Evolutionary conservation across 2,113 vertebrate genomes (phyloP).

Genomic region (Prunella fulvescens): DNA sequence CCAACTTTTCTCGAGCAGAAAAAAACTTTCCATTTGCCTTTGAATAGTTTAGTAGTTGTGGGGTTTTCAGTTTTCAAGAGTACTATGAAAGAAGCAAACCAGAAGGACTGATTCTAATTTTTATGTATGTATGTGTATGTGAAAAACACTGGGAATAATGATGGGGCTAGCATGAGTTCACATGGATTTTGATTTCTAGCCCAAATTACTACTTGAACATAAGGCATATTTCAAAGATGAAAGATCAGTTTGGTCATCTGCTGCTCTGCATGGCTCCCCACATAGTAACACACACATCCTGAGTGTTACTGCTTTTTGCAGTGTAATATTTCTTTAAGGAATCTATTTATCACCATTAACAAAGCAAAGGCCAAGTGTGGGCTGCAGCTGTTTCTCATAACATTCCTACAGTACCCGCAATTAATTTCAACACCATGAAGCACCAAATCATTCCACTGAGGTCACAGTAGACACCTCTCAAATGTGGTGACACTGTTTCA

Average conservation of each 20-base stretch:
- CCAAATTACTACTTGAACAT: background rate
- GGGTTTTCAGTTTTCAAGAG: background rate
- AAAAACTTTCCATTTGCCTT: background rate
- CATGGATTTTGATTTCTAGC: background rate
- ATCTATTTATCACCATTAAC: background rate
- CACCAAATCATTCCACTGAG: constrained; percentile 34
- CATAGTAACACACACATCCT: background rate
- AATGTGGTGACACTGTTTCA: background rate
- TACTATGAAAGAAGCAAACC: background rate
- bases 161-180: background rate
- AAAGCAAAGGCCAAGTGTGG: constrained; percentile 45
- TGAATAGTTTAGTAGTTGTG: background rate
- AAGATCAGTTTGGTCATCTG: background rate
- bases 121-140: background rate
- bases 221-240: background rate
- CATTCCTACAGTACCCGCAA: constrained; percentile 24
- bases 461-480: background rate
- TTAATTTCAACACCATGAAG: background rate
- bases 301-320: background rate
- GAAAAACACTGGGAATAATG: background rate
- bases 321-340: constrained; percentile 7
- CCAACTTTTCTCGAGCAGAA: background rate
- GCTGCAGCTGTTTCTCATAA: constrained; percentile 33
- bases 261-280: background rate
- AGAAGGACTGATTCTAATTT: background rate